phyloP scores from a whole-genome alignment of 2,113 vertebrate species.

The Peromyscus californicus region DNA sequence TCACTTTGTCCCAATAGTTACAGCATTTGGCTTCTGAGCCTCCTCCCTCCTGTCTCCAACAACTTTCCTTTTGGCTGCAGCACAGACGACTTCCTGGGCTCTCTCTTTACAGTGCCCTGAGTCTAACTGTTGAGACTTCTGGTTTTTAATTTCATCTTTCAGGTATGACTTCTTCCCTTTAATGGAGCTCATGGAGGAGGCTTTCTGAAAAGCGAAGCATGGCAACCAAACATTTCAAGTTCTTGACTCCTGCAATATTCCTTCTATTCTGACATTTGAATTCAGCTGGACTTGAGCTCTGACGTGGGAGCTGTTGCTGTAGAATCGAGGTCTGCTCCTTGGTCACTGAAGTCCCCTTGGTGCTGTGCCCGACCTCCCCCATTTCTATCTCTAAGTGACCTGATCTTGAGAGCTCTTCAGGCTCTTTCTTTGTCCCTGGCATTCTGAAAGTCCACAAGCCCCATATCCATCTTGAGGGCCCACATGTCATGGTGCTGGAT shows the following conservation, averaged over 20 bases:
- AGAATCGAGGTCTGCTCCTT: background rate
- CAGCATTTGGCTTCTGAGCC: background rate
- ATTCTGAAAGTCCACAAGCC: background rate
- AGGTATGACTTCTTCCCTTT: background rate
- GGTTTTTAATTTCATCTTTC: background rate
- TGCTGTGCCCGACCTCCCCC: background rate
- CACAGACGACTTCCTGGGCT: background rate
- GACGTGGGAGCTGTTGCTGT: background rate
- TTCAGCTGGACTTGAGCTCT: constrained; percentile 3
- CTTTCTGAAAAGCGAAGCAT: background rate
- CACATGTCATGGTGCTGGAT: background rate
- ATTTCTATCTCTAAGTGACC: background rate
- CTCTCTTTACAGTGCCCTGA: background rate
- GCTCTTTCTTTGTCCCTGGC: background rate
- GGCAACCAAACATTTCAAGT: background rate
- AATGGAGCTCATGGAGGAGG: background rate
- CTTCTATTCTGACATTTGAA: background rate
- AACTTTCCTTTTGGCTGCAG: background rate
- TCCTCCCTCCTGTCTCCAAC: background rate
- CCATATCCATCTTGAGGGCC: background rate
- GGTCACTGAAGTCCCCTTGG: background rate
- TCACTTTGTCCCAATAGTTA: background rate
- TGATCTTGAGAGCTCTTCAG: background rate
- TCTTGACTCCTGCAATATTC: background rate
- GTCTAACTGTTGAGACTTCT: background rate